phyloP scores from a whole-genome alignment of 1,140 invertebrate species.

The Drosophila burlai region DNA sequence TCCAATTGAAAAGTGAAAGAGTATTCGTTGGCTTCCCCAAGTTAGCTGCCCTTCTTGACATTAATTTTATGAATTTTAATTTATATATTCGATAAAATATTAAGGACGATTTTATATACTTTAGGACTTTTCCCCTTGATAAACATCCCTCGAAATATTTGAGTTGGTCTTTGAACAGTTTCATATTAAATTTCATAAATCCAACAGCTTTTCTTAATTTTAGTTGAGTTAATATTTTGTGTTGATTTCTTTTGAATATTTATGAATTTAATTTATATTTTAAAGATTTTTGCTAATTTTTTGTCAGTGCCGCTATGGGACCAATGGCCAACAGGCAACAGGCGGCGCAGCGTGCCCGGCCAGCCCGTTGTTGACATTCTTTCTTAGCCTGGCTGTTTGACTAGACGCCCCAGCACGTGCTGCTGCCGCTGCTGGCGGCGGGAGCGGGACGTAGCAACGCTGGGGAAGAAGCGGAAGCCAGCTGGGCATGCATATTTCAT shows the following conservation, averaged over 20 bases:
- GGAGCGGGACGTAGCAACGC: conserved; percentile 5
- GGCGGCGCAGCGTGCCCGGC: conserved; percentile 27
- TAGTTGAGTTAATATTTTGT: no score
- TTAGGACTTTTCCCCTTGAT: no score
- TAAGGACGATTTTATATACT: no score
- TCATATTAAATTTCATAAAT: background rate
- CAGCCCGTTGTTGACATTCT: conserved; percentile 57
- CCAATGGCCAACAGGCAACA: conserved; percentile 37
- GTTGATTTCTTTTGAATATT: no score
- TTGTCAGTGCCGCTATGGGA: background rate
- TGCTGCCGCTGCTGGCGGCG: conserved; percentile 26
- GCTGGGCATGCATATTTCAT: conserved; percentile 60
- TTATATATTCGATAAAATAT: no score
- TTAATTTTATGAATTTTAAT: no score
- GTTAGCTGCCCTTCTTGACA: no score
- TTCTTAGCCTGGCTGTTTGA: conserved; percentile 48
- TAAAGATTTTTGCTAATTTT: background rate
- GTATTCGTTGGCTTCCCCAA: no score
- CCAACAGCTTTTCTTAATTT: background rate
- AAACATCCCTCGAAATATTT: no score
- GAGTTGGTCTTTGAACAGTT: no score
- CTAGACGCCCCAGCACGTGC: conserved; percentile 58
- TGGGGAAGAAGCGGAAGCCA: conserved; percentile 18
- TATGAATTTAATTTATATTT: background rate
- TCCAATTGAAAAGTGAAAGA: no score